Percentiles rank a stretch among this genome's conserved stretches.
phyloP scores from a whole-genome alignment of 2,113 vertebrate genomes.

The Tringa solitaria region DNA sequence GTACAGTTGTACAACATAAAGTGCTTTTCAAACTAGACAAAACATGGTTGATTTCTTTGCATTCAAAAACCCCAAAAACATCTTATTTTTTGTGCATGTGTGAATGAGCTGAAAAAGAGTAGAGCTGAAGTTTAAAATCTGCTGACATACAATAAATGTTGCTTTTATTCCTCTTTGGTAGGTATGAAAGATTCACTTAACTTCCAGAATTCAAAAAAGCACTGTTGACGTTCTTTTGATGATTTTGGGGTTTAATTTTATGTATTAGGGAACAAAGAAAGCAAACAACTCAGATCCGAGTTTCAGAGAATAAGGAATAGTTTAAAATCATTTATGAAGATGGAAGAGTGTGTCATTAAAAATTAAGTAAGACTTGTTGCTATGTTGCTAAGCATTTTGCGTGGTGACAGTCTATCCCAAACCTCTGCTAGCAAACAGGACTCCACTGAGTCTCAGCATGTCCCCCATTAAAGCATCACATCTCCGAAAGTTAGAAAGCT shows the following conservation, averaged over 20 bases:
- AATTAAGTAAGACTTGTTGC: constrained; percentile 23
- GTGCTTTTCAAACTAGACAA: neutral
- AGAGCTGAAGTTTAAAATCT: neutral
- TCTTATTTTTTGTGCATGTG: neutral
- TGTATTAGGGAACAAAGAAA: neutral
- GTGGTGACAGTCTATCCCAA: constrained; percentile 26
- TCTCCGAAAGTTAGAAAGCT: constrained; percentile 62
- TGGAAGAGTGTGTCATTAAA: neutral
- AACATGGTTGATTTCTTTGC: neutral
- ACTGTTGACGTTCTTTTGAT: neutral
- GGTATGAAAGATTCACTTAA: neutral
- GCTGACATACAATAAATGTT: neutral
- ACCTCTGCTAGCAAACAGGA: constrained; percentile 27
- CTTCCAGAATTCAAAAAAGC: accelerated
- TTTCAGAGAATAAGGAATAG: neutral
- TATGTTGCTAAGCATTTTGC: constrained; percentile 5
- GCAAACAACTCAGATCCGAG: neutral
- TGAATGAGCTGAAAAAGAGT: neutral
- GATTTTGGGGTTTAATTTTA: neutral
- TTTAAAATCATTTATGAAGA: neutral
- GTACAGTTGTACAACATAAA: neutral
- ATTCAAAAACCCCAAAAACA: neutral
- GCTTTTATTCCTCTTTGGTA: neutral
- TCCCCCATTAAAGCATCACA: constrained; percentile 52
- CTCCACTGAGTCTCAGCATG: constrained; percentile 54